Conservation (phyloP, 2,113 vertebrate genomes). For the Ciconia boyciana region DNA sequence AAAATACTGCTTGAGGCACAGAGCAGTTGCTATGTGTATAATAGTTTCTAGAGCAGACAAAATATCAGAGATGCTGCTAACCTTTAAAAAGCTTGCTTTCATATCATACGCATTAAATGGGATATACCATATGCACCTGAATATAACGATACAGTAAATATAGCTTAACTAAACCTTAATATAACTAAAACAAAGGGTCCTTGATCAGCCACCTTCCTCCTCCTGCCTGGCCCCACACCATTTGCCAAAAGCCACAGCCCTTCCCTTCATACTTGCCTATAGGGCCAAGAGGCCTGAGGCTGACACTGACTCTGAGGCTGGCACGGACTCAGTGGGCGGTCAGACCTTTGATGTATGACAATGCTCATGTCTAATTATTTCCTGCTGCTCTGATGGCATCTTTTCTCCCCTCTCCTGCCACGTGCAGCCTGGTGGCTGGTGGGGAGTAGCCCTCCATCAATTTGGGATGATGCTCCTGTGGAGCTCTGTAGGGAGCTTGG, state of each 20-base stretch:
- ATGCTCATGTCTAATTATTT: background rate
- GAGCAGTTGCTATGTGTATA: background rate
- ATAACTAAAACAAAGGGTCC: background rate
- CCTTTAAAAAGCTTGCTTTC: background rate
- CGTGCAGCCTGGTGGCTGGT: background rate
- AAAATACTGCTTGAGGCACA: background rate
- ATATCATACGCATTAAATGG: background rate
- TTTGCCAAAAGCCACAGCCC: background rate
- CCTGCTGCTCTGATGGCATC: background rate
- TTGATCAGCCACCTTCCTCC: background rate
- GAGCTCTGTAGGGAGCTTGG: background rate
- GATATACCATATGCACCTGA: background rate
- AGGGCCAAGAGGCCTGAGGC: background rate
- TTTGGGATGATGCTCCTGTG: background rate
- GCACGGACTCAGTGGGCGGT: rapidly evolving
- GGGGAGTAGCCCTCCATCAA: background rate
- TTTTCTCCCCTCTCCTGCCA: background rate
- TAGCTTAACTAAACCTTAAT: background rate
- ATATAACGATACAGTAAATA: background rate
- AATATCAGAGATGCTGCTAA: background rate
- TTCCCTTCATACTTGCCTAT: background rate
- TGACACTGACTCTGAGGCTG: too few relatives aligned
- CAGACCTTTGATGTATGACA: background rate
- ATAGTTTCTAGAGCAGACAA: background rate
- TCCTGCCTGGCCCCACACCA: background rate